Base-by-base conservation (phyloP, 2,797 vertebrate genomes). In the Holocentrus rufus region DNA sequence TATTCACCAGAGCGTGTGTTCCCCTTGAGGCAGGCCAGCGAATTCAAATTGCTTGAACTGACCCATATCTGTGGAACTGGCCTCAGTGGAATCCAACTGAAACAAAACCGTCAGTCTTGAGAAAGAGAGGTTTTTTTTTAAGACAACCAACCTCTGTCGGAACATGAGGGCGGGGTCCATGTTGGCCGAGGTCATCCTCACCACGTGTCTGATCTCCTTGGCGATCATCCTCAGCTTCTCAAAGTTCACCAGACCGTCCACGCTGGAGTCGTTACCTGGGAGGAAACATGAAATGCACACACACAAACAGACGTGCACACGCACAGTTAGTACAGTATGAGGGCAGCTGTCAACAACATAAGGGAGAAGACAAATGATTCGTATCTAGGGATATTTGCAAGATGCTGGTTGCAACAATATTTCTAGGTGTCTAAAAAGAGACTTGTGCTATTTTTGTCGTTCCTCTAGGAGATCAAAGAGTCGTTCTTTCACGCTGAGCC, bases 131-230 rank as follows among this genome's bases (percentile, higher is more conserved):
- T 25, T 58, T 34, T 27, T 25, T 58, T 34, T 27, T 4, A 59
- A 69, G 56, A 7, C 17, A 74, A 83, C 94, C 86, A 92, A 99
- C 98, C 98, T 98, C 92, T 99, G 97, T 80, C 97, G 92, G 92
- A 99, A 99, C 97, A 99, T 98, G 44, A 98, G 94, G 4, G 97
- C 97, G 0, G 98, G 97, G 77, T 99, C 98, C 96, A 99, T 98
- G 92, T 96, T 98, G 56, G 96, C 96, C 0, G 98, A 98, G 25
- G 97, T 97, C 97, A 99, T 96, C 44, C 95, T 92, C 74, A 98
- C 92, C 39, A 99, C 95, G 10, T 98, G 95, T 50, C 97, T 92
- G 62, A 99, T 97, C 88, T 99, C 98, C 83, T 98, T 99, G 73
- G 98, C 96, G 64, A 99, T 99, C 98, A 99, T 99, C 73, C 98